Percentiles rank a stretch among this genome's conserved stretches.
Evolutionary conservation across 1,140 invertebrate genomes (phyloP).

Genomic region (Lepidurus packardi): DNA sequence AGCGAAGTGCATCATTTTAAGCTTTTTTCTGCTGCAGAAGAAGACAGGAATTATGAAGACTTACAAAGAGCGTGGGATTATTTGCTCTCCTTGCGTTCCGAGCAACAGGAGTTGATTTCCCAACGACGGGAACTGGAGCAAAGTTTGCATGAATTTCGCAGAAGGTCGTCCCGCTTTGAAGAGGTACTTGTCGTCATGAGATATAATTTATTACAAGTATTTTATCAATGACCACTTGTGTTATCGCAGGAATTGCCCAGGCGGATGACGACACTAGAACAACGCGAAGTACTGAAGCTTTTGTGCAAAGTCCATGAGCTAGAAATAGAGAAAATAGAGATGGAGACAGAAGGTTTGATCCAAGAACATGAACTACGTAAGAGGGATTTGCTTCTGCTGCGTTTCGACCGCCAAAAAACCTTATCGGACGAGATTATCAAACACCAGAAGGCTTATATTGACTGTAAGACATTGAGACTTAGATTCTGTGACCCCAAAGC

Average conservation of each 20-base stretch:
- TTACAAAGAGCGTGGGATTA: constrained; percentile 78
- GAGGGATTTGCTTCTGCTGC: constrained; percentile 70
- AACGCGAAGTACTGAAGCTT: constrained; percentile 73
- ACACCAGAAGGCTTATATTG: constrained; percentile 74
- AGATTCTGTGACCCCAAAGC: constrained; percentile 30
- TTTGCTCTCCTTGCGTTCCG: constrained; percentile 72
- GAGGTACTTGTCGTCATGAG: constrained; percentile 56
- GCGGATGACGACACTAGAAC: constrained; percentile 74
- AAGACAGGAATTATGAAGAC: constrained; percentile 59
- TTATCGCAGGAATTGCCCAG: constrained; percentile 66
- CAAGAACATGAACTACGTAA: constrained; percentile 76
- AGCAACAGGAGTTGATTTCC: constrained; percentile 71
- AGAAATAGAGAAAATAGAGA: constrained; percentile 83
- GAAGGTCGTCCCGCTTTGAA: constrained; percentile 67
- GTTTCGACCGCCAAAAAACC: constrained; percentile 74
- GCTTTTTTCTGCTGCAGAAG: constrained; percentile 35
- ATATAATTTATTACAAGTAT: constrained; percentile 18
- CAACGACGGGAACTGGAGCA: constrained; percentile 67
- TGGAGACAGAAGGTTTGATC: constrained; percentile 76
- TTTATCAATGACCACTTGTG: constrained; percentile 26
- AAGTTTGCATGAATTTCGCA: constrained; percentile 67
- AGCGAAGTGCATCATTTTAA: background rate
- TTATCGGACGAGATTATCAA: constrained; percentile 88
- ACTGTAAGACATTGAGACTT: constrained; percentile 54
- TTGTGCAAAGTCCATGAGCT: constrained; percentile 83